A percentile compares a stretch with the other conserved stretches of the same genome.
Evolutionary conservation across 2,888 invertebrate species (phyloP).

Genomic region (Pogonocherus hispidulus): DNA sequence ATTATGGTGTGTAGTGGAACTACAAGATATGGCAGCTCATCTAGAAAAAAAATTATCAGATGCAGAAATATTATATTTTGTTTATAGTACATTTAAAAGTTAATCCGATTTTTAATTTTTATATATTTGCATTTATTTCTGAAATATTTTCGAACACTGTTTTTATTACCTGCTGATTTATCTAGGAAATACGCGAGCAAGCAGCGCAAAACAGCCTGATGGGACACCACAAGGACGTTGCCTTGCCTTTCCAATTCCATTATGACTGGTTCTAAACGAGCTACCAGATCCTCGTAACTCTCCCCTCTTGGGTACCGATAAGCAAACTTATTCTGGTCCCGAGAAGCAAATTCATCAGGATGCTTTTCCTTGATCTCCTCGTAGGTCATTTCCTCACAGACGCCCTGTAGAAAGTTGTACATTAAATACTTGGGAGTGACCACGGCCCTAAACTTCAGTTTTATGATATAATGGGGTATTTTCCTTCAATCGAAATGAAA

Average conservation of each 20-base stretch:
- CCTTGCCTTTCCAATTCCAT: conserved; percentile 99
- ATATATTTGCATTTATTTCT: too few species aligned
- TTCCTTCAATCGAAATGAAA: too few species aligned
- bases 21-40: conserved; percentile 90
- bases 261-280: conserved; percentile 96
- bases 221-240: conserved; percentile 95
- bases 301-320: conserved; percentile 92
- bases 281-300: conserved; percentile 98
- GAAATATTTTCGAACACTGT: too few species aligned
- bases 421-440: too few species aligned
- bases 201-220: conserved; percentile 96
- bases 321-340: conserved; percentile 98
- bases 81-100: too few species aligned
- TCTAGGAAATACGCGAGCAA: conserved; percentile 98
- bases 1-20: conserved; percentile 96
- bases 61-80: too few species aligned
- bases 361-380: conserved; percentile 94
- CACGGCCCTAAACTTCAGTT: too few species aligned
- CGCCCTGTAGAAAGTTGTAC: conserved; percentile 77
- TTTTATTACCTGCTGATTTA: conserved; percentile 84
- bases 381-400: conserved; percentile 99
- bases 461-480: too few species aligned
- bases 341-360: conserved; percentile 95
- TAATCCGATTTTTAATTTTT: too few species aligned
- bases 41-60: conserved; percentile 71